A percentile compares a stretch with the other conserved stretches of the same genome.
Conservation (phyloP, 2,797 vertebrate species). For the Coreius guichenoti region DNA sequence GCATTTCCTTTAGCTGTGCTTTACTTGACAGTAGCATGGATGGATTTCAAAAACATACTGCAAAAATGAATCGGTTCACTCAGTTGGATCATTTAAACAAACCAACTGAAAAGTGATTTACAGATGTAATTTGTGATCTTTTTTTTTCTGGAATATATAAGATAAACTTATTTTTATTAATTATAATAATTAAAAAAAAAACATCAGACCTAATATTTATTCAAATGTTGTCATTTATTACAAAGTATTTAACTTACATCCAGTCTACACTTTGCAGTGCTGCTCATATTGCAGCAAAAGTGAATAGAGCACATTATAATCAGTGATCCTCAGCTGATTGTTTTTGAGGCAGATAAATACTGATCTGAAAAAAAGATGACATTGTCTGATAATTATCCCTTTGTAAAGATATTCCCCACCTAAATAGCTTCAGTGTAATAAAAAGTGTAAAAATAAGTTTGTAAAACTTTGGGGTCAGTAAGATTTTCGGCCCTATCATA, state of each 20-base stretch:
- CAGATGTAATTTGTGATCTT: background rate
- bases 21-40: background rate
- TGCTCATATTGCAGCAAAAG: background rate
- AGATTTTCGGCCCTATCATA: too few species aligned
- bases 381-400: too few species aligned
- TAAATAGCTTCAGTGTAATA: too few species aligned
- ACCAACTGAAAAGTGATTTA: too few species aligned
- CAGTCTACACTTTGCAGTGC: background rate
- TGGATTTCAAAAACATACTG: background rate
- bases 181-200: background rate
- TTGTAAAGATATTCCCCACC: too few species aligned
- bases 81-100: background rate
- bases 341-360: too few species aligned
- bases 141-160: background rate
- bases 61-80: background rate
- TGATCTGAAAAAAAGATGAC: too few species aligned
- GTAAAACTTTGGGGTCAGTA: too few species aligned
- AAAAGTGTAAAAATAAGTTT: too few species aligned
- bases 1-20: background rate
- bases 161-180: background rate
- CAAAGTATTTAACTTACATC: background rate
- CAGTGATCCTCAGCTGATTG: background rate
- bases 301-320: background rate
- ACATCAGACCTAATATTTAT: background rate
- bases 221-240: background rate